Evolutionary conservation across 2,797 vertebrate genomes (phyloP).

Genomic region (Ammospiza maritima): DNA sequence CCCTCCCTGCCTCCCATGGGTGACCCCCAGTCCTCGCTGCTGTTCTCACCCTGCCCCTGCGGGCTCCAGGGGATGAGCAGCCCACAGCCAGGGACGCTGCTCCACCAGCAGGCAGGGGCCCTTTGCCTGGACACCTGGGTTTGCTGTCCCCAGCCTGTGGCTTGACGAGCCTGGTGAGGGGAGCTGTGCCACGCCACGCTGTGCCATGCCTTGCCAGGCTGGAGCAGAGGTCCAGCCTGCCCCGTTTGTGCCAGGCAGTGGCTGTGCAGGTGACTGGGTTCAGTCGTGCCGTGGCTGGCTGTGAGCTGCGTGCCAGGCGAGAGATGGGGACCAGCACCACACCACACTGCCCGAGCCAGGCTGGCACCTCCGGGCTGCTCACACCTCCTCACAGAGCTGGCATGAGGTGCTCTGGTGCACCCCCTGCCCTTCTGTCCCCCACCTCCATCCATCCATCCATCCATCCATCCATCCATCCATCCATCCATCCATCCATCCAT

Average conservation of each 20-base stretch:
- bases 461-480: no score
- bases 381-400: not conserved
- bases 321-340: not conserved
- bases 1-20: rapidly evolving
- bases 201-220: not conserved
- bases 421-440: not conserved
- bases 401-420: not conserved
- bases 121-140: not conserved
- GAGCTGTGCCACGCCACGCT: rapidly evolving
- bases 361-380: not conserved
- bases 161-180: rapidly evolving
- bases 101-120: not conserved
- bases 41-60: rapidly evolving
- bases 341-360: not conserved
- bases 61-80: not conserved
- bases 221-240: not conserved
- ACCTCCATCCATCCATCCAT: not conserved
- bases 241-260: not conserved
- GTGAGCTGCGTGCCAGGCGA: conserved; percentile 20
- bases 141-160: not conserved
- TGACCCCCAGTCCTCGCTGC: not conserved
- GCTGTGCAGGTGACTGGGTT: not conserved
- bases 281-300: not conserved
- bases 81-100: not conserved
- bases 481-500: no score